Base-by-base conservation (phyloP, 1,140 invertebrate species). In the Apolygus lucorum region DNA sequence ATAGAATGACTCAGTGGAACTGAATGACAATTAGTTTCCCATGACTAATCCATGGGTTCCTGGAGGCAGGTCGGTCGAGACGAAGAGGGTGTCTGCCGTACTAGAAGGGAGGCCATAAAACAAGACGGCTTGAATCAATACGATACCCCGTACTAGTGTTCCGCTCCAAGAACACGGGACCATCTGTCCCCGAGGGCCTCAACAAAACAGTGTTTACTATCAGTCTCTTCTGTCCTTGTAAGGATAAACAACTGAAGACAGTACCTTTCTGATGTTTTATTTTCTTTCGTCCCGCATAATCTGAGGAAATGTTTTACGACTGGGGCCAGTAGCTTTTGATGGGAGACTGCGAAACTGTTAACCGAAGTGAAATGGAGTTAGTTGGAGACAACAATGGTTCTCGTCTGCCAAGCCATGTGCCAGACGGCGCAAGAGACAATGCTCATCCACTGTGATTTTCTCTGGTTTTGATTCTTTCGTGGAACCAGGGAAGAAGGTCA, bases 21-120 rank as follows among this genome's bases (percentile, higher is more conserved):
- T 59, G 54, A 8, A 59, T 59, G 54, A 24, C 54, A 59, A 59
- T 59, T 59, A 59, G 54, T 59, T 59, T 59, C 54, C 54, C 54
- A 59, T 59, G 54, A 59, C 54, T 59, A 59, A 59, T 59, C 54
- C 54, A 59, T 24, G 22, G 54, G 22, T 59, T 17, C 22, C 22
- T 59, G 54, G 22, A 59, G 54, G 34, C 34, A 59, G 22, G 11
- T 17, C 54, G 54, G 4, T 42, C 34, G 34, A 42, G 34, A 42
- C 34, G 34, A 42, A 42, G 34, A 42, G 34, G 34, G 34, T 42
- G 34, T 59, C 34, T 11, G 17, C 34, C 22, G 11, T 22, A 4
- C 13, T 22, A 59, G 54, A 59, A 21, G 11, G 54, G 4, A 22
- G 34, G 4, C 54, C 54, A 59, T 59, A 59, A 59, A 59, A 59